Evolutionary conservation across 2,888 invertebrate genomes (phyloP).

Genomic region (Vesta saturnalis): DNA sequence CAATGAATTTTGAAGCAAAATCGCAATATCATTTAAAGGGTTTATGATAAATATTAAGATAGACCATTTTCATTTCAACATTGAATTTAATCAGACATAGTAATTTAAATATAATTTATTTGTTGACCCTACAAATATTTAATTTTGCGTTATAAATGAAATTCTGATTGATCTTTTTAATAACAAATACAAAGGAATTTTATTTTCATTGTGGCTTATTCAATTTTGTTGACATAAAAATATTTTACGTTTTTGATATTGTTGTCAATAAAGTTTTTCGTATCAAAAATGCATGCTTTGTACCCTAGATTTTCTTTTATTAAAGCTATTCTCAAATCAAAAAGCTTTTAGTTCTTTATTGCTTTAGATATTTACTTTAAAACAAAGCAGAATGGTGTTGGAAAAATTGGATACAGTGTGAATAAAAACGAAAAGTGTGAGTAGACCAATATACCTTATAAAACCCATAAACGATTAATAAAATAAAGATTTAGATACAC

Average conservation of each 20-base stretch:
- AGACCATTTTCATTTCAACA: not conserved
- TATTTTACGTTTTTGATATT: slow-evolving; percentile 1
- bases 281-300: not conserved
- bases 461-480: not conserved
- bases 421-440: not conserved
- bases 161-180: too few relatives aligned
- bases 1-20: slow-evolving; percentile 2
- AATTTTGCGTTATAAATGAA: too few relatives aligned
- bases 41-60: slow-evolving; percentile 8
- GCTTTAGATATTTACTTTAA: not conserved
- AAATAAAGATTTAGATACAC: not conserved
- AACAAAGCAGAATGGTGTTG: not conserved
- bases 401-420: not conserved
- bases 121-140: not conserved
- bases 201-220: not conserved
- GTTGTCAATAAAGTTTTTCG: not conserved
- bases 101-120: not conserved
- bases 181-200: not conserved
- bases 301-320: not conserved
- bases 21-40: slow-evolving; percentile 17
- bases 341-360: slow-evolving; percentile 1
- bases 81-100: slow-evolving; percentile 1
- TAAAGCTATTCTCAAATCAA: not conserved
- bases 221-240: not conserved
- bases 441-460: not conserved